Base-by-base conservation (phyloP, 2,113 vertebrate genomes). In the Hucho hucho region DNA sequence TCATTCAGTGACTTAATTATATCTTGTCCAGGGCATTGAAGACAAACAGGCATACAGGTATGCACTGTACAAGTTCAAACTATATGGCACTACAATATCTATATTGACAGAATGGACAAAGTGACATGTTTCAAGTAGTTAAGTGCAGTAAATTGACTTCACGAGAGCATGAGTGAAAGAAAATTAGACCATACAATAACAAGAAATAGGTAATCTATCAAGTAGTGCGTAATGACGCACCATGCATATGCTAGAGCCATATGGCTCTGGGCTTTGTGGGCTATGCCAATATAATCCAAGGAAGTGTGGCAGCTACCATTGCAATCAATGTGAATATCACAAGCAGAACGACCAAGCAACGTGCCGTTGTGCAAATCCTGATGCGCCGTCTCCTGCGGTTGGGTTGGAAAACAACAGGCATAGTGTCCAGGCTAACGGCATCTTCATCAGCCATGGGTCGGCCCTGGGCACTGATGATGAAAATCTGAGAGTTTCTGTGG, bases 391-490 rank as follows among this genome's bases (percentile, higher is more conserved):
- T 64, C 47, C 89, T 88, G 0, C 85, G 87, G 75, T 78, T 74
- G 12, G 86, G 87, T 0, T 79, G 86, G 22, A 4, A 16, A 3
- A 77, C 82, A 0, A 84, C 87, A 22, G 64, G 87, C 46, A 88
- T 85, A 0, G 80, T 81, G 75, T 89, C 85, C 14, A 89, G 47
- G 0, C 91, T 91, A 70, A 92, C 89, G 24, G 83, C 29, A 1
- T 95, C 95, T 3, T 94, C 86, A 18, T 94, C 94, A 1, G 77
- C 85, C 89, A 97, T 93, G 0, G 97, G 97, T 89, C 96, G 93
- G 12, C 97, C 98, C 0, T 91, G 87, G 3, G 93, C 83, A 13
- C 95, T 97, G 82, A 99, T 99, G 86, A 97, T 84, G 5, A 98
- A 99, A 83, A 98, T 85, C 80, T 96, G 95, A 0, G 92, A 93